phyloP scores from a whole-genome alignment of 2,888 invertebrate species.

The Catocala nupta region DNA sequence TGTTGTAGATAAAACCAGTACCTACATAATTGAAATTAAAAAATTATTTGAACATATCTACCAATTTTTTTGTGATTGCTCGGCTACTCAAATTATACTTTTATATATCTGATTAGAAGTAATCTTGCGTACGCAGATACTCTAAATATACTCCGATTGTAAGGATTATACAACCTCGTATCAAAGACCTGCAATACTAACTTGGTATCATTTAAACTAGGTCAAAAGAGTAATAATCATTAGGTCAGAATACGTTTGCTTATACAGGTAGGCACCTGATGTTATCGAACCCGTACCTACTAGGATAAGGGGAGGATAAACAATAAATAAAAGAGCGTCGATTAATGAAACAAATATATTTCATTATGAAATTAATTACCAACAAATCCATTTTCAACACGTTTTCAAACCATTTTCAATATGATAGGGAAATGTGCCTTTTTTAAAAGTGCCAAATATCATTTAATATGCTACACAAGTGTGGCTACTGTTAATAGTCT shows the following conservation, averaged over 20 bases:
- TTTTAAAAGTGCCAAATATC: slow-evolving; percentile 86
- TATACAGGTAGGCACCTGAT: background rate
- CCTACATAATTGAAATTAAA: too few species aligned
- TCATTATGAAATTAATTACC: slow-evolving; percentile 88
- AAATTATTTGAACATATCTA: too few species aligned
- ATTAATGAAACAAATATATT: slow-evolving; percentile 88
- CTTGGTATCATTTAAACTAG: background rate
- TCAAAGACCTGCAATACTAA: slow-evolving; percentile 1
- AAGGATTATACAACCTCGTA: background rate
- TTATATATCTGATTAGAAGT: too few species aligned
- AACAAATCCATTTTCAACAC: slow-evolving; percentile 88
- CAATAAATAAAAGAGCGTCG: slow-evolving; percentile 70
- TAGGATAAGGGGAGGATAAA: background rate
- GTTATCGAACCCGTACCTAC: background rate
- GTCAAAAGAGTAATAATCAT: slow-evolving; percentile 9
- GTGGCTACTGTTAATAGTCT: slow-evolving; percentile 72
- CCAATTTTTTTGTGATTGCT: too few species aligned
- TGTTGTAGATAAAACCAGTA: too few species aligned
- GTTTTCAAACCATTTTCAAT: slow-evolving; percentile 86
- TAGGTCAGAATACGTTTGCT: slow-evolving; percentile 5
- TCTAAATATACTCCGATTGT: too few species aligned
- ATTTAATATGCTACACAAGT: slow-evolving; percentile 77
- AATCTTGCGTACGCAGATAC: too few species aligned
- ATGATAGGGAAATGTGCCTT: slow-evolving; percentile 86
- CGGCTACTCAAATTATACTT: too few species aligned